phyloP scores from a whole-genome alignment of 2,888 invertebrate genomes.

The Mesoligia furuncula region DNA sequence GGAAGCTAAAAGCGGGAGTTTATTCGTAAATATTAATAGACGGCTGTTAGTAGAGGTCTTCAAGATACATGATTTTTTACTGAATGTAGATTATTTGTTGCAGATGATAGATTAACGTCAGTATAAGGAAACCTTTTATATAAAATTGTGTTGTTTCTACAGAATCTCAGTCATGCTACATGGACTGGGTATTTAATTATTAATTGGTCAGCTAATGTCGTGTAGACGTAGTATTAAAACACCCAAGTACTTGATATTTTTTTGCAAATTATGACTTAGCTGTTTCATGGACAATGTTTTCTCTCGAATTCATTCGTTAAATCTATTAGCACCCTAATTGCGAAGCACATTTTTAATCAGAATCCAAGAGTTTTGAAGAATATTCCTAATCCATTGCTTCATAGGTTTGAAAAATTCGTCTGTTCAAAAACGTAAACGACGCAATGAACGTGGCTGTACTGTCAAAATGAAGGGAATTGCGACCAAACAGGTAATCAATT shows the following conservation, averaged over 20 bases:
- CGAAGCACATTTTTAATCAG: neutral
- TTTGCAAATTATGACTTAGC: neutral
- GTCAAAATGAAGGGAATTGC: neutral
- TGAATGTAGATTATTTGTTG: neutral
- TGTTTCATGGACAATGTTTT: neutral
- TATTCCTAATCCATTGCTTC: neutral
- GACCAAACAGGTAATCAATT: neutral
- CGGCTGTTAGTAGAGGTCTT: neutral
- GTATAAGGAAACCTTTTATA: constrained; percentile 4
- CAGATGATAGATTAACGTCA: constrained; percentile 3
- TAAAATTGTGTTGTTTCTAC: constrained; percentile 12
- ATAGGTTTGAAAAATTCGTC: neutral
- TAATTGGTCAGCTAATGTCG: constrained; percentile 3
- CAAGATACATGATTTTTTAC: constrained; percentile 4
- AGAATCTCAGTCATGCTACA: constrained; percentile 1
- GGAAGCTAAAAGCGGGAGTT: constrained; percentile 25
- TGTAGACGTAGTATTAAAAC: neutral
- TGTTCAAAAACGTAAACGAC: neutral
- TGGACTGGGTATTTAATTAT: constrained; percentile 4
- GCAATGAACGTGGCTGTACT: neutral
- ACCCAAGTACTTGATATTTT: neutral
- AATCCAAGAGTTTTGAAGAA: neutral
- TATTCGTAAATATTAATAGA: constrained; percentile 20
- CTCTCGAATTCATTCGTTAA: neutral
- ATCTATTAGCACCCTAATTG: neutral